Conservation (phyloP, 2,797 vertebrate genomes). For the Nannoperca australis region DNA sequence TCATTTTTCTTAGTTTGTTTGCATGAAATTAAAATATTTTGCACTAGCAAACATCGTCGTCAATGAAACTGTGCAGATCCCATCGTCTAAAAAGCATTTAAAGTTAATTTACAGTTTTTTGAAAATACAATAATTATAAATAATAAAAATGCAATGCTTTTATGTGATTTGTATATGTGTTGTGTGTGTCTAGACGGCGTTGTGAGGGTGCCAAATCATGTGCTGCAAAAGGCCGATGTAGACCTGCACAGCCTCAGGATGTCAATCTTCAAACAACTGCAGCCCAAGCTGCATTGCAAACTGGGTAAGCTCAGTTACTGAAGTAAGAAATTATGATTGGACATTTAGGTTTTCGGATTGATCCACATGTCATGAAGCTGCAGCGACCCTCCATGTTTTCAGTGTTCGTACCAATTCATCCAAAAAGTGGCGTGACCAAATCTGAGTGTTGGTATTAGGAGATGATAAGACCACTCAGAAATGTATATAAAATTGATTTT, state of each 20-base stretch:
- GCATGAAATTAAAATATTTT: not conserved
- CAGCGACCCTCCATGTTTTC: not conserved
- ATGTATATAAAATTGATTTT: not conserved
- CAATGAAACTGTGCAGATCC: not conserved
- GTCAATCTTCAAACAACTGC: slow-evolving; percentile 85
- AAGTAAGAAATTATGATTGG: not conserved
- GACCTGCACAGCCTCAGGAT: slow-evolving; percentile 87
- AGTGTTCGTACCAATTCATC: not conserved
- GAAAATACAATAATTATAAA: not conserved
- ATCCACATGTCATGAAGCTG: not conserved
- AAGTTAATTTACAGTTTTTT: not conserved
- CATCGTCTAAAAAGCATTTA: not conserved
- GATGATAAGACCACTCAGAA: not conserved
- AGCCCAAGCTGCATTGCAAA: slow-evolving; percentile 87
- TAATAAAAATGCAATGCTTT: not conserved
- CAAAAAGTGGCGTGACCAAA: not conserved
- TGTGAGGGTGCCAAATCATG: slow-evolving; percentile 62
- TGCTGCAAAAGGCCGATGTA: slow-evolving; percentile 82
- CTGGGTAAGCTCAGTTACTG: slow-evolving; percentile 85
- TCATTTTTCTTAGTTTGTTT: not conserved
- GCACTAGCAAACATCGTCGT: not conserved
- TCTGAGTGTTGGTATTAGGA: not conserved
- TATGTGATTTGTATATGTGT: no score
- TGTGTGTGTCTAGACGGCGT: slow-evolving; percentile 60
- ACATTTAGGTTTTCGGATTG: not conserved